Percentiles rank a stretch among this genome's conserved stretches.
phyloP scores from a whole-genome alignment of 2,888 invertebrate species.

The Mycalesis mineus region DNA sequence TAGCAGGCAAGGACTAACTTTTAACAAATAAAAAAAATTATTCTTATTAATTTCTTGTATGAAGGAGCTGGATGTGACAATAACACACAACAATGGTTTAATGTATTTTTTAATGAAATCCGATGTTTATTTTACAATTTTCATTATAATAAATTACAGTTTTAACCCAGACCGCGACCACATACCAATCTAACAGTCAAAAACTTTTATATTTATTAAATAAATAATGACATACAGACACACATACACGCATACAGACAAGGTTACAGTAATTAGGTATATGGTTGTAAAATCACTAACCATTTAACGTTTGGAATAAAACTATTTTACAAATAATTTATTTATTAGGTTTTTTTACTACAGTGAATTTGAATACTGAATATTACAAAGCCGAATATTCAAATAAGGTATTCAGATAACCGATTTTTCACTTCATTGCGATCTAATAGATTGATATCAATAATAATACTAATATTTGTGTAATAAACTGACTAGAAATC shows the following conservation, averaged over 20 bases:
- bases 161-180: slow-evolving; percentile 50
- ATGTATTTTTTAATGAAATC: slow-evolving; percentile 70
- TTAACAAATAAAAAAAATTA: too few relatives aligned
- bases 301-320: slow-evolving; percentile 21
- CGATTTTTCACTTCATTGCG: background rate
- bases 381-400: background rate
- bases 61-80: background rate
- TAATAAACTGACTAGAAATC: background rate
- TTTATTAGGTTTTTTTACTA: background rate
- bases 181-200: slow-evolving; percentile 32
- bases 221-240: slow-evolving; percentile 33
- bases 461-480: background rate
- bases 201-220: slow-evolving; percentile 22
- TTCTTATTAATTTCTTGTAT: too few relatives aligned
- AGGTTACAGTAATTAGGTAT: slow-evolving; percentile 18
- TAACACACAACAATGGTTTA: slow-evolving; percentile 19
- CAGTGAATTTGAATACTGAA: background rate
- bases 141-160: slow-evolving; percentile 52
- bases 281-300: slow-evolving; percentile 30
- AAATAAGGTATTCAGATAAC: background rate
- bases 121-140: slow-evolving; percentile 65
- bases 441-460: background rate
- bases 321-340: slow-evolving; percentile 4
- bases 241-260: slow-evolving; percentile 19
- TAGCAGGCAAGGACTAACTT: too few relatives aligned